Conservation (phyloP, 2,797 vertebrate species). For the Pyrocephalus nanus region DNA sequence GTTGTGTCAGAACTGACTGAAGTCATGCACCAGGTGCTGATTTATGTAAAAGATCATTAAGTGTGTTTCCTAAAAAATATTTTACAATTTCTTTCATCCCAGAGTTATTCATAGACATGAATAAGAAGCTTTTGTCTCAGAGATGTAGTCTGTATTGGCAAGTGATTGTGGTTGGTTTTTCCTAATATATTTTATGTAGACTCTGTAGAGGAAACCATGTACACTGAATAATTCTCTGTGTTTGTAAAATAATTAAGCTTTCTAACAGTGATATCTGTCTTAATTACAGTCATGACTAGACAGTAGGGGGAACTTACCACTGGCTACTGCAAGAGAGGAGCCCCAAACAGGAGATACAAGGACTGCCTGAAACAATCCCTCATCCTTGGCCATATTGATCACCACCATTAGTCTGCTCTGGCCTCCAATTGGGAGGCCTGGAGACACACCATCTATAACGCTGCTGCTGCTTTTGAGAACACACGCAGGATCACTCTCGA, state of each 20-base stretch:
- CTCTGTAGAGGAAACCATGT: neutral
- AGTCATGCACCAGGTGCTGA: neutral
- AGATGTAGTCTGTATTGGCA: neutral
- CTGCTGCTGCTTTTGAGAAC: no score
- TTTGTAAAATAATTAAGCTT: neutral
- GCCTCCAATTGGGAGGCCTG: no score
- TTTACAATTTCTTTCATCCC: neutral
- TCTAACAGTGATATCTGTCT: neutral
- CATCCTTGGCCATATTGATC: no score
- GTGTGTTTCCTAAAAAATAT: neutral
- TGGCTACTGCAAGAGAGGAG: no score
- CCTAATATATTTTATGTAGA: neutral
- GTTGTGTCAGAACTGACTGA: neutral
- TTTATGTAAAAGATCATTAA: neutral
- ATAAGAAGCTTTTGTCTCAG: neutral
- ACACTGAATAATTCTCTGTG: neutral
- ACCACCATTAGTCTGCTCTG: no score
- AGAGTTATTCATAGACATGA: neutral
- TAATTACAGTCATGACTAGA: neutral
- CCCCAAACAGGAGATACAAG: no score
- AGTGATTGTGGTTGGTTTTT: neutral
- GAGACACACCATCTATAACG: no score
- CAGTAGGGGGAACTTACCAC: no score
- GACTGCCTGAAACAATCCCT: no score
- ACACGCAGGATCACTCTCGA: no score